Conservation (phyloP, 2,888 invertebrate genomes). For the Lacanobia oleracea region DNA sequence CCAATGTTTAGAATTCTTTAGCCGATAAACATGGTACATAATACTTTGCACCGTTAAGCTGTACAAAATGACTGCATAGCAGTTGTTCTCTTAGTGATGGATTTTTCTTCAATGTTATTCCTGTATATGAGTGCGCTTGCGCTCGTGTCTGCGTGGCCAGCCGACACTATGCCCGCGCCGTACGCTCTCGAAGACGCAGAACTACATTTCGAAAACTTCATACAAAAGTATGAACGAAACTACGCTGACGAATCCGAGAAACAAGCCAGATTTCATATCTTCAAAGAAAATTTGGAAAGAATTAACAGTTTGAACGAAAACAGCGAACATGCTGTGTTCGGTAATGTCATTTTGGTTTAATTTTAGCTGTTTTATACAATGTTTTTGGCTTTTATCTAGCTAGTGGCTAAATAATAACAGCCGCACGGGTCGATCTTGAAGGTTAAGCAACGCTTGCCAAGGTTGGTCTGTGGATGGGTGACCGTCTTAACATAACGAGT, state of each 20-base stretch:
- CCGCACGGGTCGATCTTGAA: too few relatives aligned
- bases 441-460: too few relatives aligned
- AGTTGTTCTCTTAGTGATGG: neutral
- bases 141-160: conserved; percentile 1
- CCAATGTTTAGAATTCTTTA: neutral
- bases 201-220: conserved; percentile 44
- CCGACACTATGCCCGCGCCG: neutral
- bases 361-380: neutral
- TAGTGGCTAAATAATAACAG: too few relatives aligned
- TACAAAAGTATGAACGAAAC: conserved; percentile 15
- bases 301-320: conserved; percentile 29
- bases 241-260: conserved; percentile 47
- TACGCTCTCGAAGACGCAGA: conserved; percentile 42
- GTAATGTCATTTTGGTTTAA: conserved; percentile 20
- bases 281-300: conserved; percentile 39
- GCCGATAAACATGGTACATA: conserved; percentile 13
- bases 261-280: conserved; percentile 43
- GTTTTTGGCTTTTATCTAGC: too few relatives aligned
- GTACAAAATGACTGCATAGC: neutral
- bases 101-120: conserved; percentile 21
- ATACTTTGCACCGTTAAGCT: neutral
- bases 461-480: too few relatives aligned
- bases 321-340: conserved; percentile 24
- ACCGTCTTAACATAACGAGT: too few relatives aligned
- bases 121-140: conserved; percentile 19